Evolutionary conservation across 2,888 invertebrate genomes (phyloP).

Genomic region (Hirtodrosophila duncani): DNA sequence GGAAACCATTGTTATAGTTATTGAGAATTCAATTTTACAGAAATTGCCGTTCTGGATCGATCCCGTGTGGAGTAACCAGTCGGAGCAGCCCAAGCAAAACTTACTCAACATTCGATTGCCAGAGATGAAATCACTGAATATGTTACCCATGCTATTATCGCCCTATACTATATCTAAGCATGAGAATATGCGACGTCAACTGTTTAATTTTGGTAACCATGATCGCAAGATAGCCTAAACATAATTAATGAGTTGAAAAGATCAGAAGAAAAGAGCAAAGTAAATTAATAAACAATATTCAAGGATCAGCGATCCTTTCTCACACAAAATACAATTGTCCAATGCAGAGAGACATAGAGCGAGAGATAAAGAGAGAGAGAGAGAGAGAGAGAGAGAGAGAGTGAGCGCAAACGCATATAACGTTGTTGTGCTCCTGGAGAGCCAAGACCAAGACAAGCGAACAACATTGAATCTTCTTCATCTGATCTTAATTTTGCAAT

Average conservation of each 20-base stretch:
- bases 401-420: too few species aligned
- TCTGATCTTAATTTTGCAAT: too few species aligned
- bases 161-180: conserved; percentile 77
- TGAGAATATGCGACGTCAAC: conserved; percentile 76
- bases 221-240: conserved; percentile 76
- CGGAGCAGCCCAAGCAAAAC: conserved; percentile 32
- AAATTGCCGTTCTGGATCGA: conserved; percentile 78
- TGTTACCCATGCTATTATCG: conserved; percentile 74
- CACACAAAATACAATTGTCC: too few species aligned
- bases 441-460: too few species aligned
- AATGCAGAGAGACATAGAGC: too few species aligned
- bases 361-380: too few species aligned
- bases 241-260: neutral
- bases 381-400: too few species aligned
- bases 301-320: conserved; percentile 15
- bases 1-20: neutral
- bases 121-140: conserved; percentile 72
- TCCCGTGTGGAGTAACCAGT: conserved; percentile 76
- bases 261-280: neutral
- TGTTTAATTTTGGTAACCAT: conserved; percentile 75
- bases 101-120: conserved; percentile 75
- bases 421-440: too few species aligned
- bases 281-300: neutral
- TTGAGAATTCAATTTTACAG: conserved; percentile 35
- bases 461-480: too few species aligned